Evolutionary conservation across 2,888 invertebrate genomes (phyloP), one percentile per base, ranked within the genome.

Genomic region (Parnassius mnemosyne): DNA sequence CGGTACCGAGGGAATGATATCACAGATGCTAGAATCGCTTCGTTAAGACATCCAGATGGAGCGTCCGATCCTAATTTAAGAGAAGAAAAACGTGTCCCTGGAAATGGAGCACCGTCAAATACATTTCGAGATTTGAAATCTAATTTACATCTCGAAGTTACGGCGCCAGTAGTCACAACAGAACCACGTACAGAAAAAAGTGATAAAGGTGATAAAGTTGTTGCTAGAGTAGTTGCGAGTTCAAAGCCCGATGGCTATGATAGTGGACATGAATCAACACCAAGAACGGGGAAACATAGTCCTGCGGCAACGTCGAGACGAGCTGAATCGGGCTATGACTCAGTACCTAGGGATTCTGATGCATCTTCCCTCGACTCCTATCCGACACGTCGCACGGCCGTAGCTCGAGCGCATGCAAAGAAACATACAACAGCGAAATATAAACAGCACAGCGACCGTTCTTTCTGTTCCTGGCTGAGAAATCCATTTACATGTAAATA

Each of bases 321-420:
- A 57, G 96, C 97, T 3, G 97, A 97, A 80, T 97, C 96, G 75
- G 98, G 98, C 1, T 98, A 97, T 76, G 98, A 98, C 78, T 97
- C 97, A 74, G 96, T 97, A 68, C 95, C 97, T 10, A 92, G 97
- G 66, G 97, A 97, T 81, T 96, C 96, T 70, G 97, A 97, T 78
- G 97, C 96, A 66, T 97, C 97, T 25, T 97, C 96, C 64, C 94
- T 96, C 70, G 96, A 96, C 68, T 97, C 97, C 0, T 92, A 92
- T 60, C 92, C 92, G 5, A 91, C 92, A 9, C 77, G 92, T 34
- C 80, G 89, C 53, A 87, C 92, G n/a, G 89, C 90, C 12, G 88
- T 90, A 10, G 87, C 92, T 12, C 76, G 92, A 69, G 91, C 92
- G 5, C 91, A 90, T 57, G 91, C 91, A 0, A 90, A 92, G 69